These are phyloP conservation scores for Pseudococcus jackbeardsleyi DNA, from an alignment of 2,888 invertebrate genomes.

Conservation along the genomic window DNA sequence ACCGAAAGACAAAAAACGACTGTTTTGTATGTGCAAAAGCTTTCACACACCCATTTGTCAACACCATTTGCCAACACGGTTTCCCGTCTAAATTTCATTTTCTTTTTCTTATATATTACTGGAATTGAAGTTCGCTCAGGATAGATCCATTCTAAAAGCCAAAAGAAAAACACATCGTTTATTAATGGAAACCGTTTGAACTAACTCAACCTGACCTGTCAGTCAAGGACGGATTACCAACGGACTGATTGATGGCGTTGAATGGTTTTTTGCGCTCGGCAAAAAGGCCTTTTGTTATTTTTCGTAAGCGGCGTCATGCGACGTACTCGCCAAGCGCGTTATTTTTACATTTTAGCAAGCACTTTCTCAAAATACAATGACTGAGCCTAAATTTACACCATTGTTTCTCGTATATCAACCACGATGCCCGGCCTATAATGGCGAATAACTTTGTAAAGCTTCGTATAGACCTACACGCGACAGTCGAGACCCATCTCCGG, in stretches of 20 bases:
- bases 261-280: conserved; percentile 51
- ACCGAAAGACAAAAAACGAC: conserved; percentile 51
- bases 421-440: not conserved
- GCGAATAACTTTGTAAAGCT: not conserved
- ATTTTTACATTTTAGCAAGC: conserved; percentile 20
- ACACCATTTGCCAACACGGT: conserved; percentile 50
- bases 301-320: conserved; percentile 25
- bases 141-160: conserved; percentile 55
- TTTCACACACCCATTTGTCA: conserved; percentile 54
- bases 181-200: conserved; percentile 63
- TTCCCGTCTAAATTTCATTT: conserved; percentile 52
- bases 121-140: conserved; percentile 43
- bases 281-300: conserved; percentile 51
- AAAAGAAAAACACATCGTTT: conserved; percentile 60
- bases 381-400: not conserved
- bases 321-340: not conserved
- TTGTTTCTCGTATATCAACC: conserved; percentile 23
- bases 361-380: conserved; percentile 30
- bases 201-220: conserved; percentile 61
- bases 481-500: not conserved
- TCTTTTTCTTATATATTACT: conserved; percentile 52
- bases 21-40: conserved; percentile 49
- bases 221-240: conserved; percentile 63
- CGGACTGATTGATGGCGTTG: conserved; percentile 61
- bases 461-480: not conserved